These are phyloP conservation scores for Scaptomyza reducta DNA, from an alignment of 2,888 invertebrate genomes.

Conservation along the genomic window DNA sequence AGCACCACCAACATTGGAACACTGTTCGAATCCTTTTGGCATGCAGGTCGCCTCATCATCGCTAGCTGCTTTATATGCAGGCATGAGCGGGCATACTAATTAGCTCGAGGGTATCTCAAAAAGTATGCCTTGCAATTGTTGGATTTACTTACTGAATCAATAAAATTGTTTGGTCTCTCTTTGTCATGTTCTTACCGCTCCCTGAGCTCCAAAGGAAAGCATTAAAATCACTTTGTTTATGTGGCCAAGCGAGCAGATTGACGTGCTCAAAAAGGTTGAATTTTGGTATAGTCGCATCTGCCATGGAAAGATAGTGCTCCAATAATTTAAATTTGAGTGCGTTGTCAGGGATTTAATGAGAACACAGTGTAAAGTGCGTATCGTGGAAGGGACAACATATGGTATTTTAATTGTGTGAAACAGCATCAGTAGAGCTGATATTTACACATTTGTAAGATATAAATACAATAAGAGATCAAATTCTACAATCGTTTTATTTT, in stretches of 20 bases:
- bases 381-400: constrained; percentile 26
- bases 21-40: constrained; percentile 52
- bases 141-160: constrained; percentile 71
- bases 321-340: constrained; percentile 56
- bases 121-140: constrained; percentile 53
- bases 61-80: constrained; percentile 70
- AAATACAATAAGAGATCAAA: too few relatives aligned
- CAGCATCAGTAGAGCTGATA: background rate
- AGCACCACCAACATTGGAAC: constrained; percentile 26
- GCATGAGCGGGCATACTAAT: constrained; percentile 79
- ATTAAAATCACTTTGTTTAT: constrained; percentile 72
- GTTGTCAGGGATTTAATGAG: constrained; percentile 39
- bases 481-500: background rate
- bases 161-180: constrained; percentile 47
- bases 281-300: constrained; percentile 9
- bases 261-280: constrained; percentile 35
- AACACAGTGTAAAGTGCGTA: constrained; percentile 17
- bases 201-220: constrained; percentile 46
- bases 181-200: background rate
- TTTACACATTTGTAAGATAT: constrained; percentile 1
- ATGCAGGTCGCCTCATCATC: constrained; percentile 68
- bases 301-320: constrained; percentile 37
- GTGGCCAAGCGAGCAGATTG: constrained; percentile 41
- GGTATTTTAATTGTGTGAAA: constrained; percentile 17
- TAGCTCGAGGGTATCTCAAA: constrained; percentile 59